phyloP scores from a whole-genome alignment of 2,888 invertebrate genomes.

The Neoscelio sp. region DNA sequence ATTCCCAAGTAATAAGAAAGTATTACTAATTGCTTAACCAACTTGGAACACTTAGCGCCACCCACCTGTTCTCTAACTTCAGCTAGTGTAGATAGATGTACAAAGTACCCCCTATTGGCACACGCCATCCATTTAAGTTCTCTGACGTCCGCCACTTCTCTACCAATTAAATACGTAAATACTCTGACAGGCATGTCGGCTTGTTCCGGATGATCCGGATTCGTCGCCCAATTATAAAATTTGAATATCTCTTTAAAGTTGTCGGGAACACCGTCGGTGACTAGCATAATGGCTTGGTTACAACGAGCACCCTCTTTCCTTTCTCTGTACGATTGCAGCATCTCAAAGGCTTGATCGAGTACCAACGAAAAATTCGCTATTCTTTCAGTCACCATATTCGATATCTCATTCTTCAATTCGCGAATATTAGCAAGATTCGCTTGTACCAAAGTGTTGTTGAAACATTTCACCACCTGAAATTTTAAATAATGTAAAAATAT shows the following conservation, averaged over 20 bases:
- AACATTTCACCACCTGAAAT: constrained; percentile 89
- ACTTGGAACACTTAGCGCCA: too few species aligned
- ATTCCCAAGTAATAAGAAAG: too few species aligned
- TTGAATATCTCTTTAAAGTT: constrained; percentile 97
- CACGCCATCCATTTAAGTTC: constrained; percentile 99
- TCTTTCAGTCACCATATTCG: constrained; percentile 91
- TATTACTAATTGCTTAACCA: too few species aligned
- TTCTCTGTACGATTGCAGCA: constrained; percentile 88
- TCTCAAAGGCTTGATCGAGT: constrained; percentile 94
- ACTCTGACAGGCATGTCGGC: constrained; percentile 93
- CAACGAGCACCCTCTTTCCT: constrained; percentile 88
- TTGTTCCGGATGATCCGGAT: constrained; percentile 84
- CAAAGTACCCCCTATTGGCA: constrained; percentile 97
- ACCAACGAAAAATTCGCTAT: constrained; percentile 98
- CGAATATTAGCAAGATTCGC: constrained; percentile 94
- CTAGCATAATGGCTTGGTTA: constrained; percentile 98
- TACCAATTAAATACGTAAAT: constrained; percentile 98
- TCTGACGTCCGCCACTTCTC: constrained; percentile 93
- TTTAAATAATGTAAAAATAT: constrained; percentile 11
- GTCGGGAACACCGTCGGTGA: constrained; percentile 99
- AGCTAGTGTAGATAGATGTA: constrained; percentile 97
- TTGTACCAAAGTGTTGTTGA: constrained; percentile 95
- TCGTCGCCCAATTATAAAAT: constrained; percentile 92
- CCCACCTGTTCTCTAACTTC: constrained; percentile 97
- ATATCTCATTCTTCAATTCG: constrained; percentile 92